Base-by-base conservation (phyloP, 2,888 invertebrate species). In the Eristalinus aeneus region DNA sequence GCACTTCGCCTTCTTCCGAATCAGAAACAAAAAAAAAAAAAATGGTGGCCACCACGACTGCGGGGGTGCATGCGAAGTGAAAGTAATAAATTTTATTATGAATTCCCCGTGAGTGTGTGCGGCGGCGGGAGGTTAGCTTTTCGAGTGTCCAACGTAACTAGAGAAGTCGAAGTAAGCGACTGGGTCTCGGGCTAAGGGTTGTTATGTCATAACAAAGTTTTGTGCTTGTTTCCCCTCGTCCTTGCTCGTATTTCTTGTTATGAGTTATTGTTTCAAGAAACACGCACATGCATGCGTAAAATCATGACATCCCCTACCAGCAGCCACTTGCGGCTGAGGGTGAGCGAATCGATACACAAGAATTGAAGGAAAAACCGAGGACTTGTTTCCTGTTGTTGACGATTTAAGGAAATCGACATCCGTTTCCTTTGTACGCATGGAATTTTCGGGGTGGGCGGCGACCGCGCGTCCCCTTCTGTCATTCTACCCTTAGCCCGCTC, bases 201-300 rank as follows among this genome's bases (percentile, higher is more conserved):
- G 86, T 78, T 86, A 64, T 86, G 86, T 86, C 82, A 86, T 86
- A 86, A 82, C 77, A 73, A 81, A 67, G 68, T 73, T 81, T 78
- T 56, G 60, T 53, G 12, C 54, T 73, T 69, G 54, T 4, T 34
- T 23, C 16, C 5, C 27, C 16, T 64, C 58, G 71, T 76, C 10
- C 34, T 10, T 27, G 27, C 46, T 46, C 16, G 46, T 46, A 46
- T 79, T 84, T 65, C 77, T 74, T 78, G 73, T 86, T 78, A 86
- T 82, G 86, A 86, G 36, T 86, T 78, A 86, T 86, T 78, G 82
- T 82, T 78, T 82, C 39, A 67, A 82, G 81, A 67, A 86, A 82
- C 86, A 86, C 86, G 86, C 86, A 86, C 86, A 86, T 86, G 77
- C 82, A 77, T 82, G 86, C 86, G 86, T 86, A 86, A 60, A 61